Percentiles rank a stretch among this genome's conserved stretches.
These are phyloP conservation scores for Norana najaformis DNA, from an alignment of 2,888 invertebrate species.

Conservation along the genomic window DNA sequence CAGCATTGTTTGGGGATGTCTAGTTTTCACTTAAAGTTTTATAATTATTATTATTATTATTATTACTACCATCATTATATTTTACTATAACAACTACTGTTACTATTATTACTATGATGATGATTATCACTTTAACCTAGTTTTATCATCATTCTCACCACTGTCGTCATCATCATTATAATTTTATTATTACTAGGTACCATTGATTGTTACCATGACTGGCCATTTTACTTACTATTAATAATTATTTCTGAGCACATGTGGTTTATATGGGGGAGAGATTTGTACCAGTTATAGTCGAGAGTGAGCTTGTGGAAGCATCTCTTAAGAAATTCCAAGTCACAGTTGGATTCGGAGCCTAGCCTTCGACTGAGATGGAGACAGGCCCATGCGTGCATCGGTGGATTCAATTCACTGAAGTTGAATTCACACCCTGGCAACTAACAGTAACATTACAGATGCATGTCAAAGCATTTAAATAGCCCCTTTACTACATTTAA, in stretches of 20 bases:
- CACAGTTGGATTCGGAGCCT: constrained; percentile 49
- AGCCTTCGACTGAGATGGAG: constrained; percentile 51
- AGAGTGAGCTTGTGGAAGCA: constrained; percentile 60
- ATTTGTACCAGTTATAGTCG: constrained; percentile 60
- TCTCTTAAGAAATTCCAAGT: constrained; percentile 56
- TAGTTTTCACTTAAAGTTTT: not conserved
- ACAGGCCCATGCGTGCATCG: constrained; percentile 61
- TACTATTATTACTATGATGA: not conserved
- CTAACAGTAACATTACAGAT: constrained; percentile 41
- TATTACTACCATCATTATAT: not conserved
- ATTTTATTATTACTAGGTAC: not conserved
- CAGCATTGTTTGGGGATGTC: not conserved
- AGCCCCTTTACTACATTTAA: not conserved
- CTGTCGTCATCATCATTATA: not conserved
- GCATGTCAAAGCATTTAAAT: not conserved
- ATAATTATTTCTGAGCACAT: not conserved
- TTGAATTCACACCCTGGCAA: constrained; percentile 62
- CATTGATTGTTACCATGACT: not conserved
- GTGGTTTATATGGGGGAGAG: too few relatives aligned
- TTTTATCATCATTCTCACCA: not conserved
- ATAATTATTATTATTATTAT: not conserved
- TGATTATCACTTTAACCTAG: not conserved
- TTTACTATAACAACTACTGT: not conserved
- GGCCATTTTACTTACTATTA: not conserved
- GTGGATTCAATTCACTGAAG: constrained; percentile 62